These are phyloP conservation scores for Myxocyprinus asiaticus DNA, from an alignment of 2,113 vertebrate species.

Conservation along the genomic window DNA sequence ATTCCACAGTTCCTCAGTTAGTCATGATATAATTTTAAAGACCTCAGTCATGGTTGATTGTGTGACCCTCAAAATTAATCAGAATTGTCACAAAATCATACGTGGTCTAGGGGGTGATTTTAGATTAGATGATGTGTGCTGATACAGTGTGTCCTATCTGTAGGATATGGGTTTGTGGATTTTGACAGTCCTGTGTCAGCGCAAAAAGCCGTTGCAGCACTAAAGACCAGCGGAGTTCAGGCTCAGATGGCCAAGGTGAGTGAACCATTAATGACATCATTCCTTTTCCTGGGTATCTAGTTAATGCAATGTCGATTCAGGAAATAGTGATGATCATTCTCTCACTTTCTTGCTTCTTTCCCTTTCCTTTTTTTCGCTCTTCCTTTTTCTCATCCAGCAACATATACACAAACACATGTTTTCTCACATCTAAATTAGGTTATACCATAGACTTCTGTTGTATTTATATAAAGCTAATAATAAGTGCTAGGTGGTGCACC, in stretches of 20 bases:
- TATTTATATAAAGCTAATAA: no score
- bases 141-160: constrained; percentile 46
- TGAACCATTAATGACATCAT: constrained; percentile 26
- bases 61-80: neutral
- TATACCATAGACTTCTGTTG: no score
- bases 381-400: no score
- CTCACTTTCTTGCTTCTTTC: no score
- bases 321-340: no score
- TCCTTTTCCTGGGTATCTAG: neutral
- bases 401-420: no score
- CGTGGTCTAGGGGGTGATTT: neutral
- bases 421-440: no score
- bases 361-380: no score
- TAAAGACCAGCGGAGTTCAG: constrained; percentile 95
- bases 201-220: constrained; percentile 95
- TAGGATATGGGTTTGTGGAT: constrained; percentile 99
- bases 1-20: neutral
- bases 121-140: neutral
- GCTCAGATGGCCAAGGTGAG: constrained; percentile 99
- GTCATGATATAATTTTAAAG: no score
- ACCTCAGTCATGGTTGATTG: neutral
- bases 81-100: no score
- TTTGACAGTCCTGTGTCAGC: constrained; percentile 96
- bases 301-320: no score
- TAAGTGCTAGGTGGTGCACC: no score